Evolutionary conservation across 2,113 vertebrate species (phyloP).

Genomic region (Rhinolophus sinicus): DNA sequence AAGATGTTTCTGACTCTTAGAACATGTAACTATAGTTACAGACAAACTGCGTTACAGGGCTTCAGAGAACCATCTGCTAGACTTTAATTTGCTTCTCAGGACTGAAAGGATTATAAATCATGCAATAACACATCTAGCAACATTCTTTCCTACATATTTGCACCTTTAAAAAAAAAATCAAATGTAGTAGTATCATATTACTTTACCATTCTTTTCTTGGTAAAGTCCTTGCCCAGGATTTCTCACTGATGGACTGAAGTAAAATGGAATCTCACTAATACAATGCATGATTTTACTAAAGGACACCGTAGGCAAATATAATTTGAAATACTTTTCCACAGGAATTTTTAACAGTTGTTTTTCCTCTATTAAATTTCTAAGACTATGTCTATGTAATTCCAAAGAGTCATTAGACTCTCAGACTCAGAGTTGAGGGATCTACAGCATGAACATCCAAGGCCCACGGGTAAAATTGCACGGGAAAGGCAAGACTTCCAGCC

Average conservation of each 20-base stretch:
- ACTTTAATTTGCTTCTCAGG: slow-evolving; percentile 78
- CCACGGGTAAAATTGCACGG: not conserved
- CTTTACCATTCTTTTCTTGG: slow-evolving; percentile 28
- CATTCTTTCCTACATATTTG: slow-evolving; percentile 59
- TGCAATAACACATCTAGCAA: slow-evolving; percentile 54
- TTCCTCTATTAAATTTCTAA: slow-evolving; percentile 20
- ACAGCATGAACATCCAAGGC: not conserved
- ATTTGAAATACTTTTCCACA: slow-evolving; percentile 43
- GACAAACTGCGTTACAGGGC: slow-evolving; percentile 71
- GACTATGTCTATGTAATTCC: not conserved
- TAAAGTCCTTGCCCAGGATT: not conserved
- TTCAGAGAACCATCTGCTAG: slow-evolving; percentile 77
- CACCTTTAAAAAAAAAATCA: slow-evolving; percentile 44
- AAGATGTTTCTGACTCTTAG: slow-evolving; percentile 59
- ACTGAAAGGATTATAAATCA: slow-evolving; percentile 67
- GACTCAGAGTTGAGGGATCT: not conserved
- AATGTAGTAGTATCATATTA: not conserved
- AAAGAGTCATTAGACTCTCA: not conserved
- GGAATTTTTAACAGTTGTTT: not conserved
- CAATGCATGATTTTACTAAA: not conserved
- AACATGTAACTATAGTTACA: slow-evolving; percentile 75
- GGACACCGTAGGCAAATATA: not conserved
- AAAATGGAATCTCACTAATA: slow-evolving; percentile 58
- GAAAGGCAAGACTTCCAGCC: not conserved
- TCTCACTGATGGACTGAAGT: slow-evolving; percentile 38